Evolutionary conservation across 1,140 invertebrate genomes (phyloP), one percentile per base, ranked within the genome.

Genomic region (Drosophila teissieri): DNA sequence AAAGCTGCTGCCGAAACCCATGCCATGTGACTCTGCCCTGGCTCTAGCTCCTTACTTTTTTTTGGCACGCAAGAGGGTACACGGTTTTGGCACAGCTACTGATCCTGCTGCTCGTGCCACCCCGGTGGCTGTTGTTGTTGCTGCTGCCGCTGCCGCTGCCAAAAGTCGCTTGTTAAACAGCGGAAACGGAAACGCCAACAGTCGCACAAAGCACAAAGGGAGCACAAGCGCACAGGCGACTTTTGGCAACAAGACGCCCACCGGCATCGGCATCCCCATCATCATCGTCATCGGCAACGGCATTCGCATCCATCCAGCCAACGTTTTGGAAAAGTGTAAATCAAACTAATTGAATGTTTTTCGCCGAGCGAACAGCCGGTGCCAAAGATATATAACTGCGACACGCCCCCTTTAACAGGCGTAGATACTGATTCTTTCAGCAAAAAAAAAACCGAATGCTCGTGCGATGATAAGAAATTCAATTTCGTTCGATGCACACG

Each of bases 341-440:
- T 86, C 82, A 88, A 86, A 86, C 82, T 86, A 86, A 86, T 86
- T 86, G 82, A 88, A 86, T 86, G 82, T 86, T 86, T 86, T 86
- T 88, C 62, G 75, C 48, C 48, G 73, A 81, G 74, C 82, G 58
- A 82, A 78, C 73, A 70, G 82, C 82, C 73, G 74, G 56, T 86
- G 73, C 78, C 82, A 78, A 64, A 54, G 75, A 74, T 57, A 68
- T 57, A 82, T 56, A 53, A 67, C 73, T 56, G 58, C 58, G 22
- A 82, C 62, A 73, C 61, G 64, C 53, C 53, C 65, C 61, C 45
- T 40, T 65, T 62, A 73, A 78, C 74, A 54, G 63, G 44, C 37
- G 51, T 40, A 53, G 44, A 48, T 42, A 68, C 14, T 4, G 11
- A 39, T 10, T 39, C 37, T 12, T 39, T 39, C 11, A 14, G 4